Conservation (phyloP, 2,888 invertebrate genomes). For the Phyto melanocephala region DNA sequence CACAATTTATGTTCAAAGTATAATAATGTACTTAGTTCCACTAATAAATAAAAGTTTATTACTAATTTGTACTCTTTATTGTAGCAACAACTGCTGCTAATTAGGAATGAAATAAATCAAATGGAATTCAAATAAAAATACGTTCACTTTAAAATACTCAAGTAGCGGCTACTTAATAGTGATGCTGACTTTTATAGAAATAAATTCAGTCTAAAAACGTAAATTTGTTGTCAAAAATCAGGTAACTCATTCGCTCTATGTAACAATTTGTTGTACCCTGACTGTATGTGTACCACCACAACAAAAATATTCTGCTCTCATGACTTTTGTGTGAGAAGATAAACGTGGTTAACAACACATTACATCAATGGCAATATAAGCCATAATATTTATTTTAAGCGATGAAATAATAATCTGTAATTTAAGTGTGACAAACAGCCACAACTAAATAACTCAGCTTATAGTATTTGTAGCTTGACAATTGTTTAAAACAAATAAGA, state of each 20-base stretch:
- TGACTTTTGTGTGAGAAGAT: slow-evolving; percentile 10
- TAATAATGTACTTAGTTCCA: neutral
- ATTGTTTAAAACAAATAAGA: too few relatives aligned
- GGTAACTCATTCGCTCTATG: neutral
- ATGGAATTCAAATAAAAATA: neutral
- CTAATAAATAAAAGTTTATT: neutral
- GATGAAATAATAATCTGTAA: slow-evolving; percentile 46
- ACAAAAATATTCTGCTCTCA: too few relatives aligned
- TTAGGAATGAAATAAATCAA: neutral
- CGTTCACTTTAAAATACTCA: neutral
- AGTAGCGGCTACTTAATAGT: neutral
- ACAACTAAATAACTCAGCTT: too few relatives aligned
- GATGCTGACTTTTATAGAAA: slow-evolving; percentile 23
- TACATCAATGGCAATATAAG: neutral
- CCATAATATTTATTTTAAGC: slow-evolving; percentile 37
- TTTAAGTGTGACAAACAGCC: neutral
- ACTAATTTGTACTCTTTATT: neutral
- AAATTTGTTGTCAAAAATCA: neutral
- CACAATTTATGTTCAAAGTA: slow-evolving; percentile 42
- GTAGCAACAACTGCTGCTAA: neutral
- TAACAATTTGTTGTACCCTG: neutral
- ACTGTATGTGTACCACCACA: too few relatives aligned
- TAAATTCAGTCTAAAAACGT: neutral
- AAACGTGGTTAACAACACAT: slow-evolving; percentile 37
- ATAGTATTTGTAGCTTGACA: too few relatives aligned